Conservation (phyloP, 2,888 invertebrate genomes). For the Ichneumoninae sp. region DNA sequence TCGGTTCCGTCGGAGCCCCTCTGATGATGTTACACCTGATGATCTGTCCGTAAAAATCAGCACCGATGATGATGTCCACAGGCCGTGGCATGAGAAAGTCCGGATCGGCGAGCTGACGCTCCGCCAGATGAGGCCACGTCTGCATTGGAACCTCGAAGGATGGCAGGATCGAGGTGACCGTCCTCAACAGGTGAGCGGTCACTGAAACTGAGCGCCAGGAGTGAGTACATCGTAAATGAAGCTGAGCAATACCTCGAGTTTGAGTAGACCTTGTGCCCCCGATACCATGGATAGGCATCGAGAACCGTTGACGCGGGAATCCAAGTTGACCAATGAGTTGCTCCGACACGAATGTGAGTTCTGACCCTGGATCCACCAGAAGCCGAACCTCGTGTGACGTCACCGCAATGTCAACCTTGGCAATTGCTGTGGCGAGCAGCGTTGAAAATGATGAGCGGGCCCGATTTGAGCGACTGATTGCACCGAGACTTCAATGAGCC, state of each 20-base stretch:
- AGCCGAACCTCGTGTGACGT: conserved; percentile 1
- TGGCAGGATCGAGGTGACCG: conserved; percentile 52
- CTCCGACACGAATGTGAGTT: conserved; percentile 55
- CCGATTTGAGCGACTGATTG: too few relatives aligned
- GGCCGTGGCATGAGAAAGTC: conserved; percentile 15
- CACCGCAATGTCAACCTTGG: too few relatives aligned
- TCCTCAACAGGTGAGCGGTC: conserved; percentile 42
- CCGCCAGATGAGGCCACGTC: conserved; percentile 51
- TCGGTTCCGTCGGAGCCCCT: conserved; percentile 30
- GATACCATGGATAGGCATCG: conserved; percentile 44
- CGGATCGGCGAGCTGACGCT: conserved; percentile 59
- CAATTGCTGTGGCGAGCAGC: conserved; percentile 28
- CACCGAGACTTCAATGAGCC: too few relatives aligned
- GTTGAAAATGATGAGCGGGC: too few relatives aligned
- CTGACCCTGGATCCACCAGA: conserved; percentile 59
- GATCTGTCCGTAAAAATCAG: conserved; percentile 55
- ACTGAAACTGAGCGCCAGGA: neutral
- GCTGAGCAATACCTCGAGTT: neutral
- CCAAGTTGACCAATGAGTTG: conserved; percentile 18
- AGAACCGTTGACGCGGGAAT: conserved; percentile 11
- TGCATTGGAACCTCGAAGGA: conserved; percentile 21
- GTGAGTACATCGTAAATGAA: conserved; percentile 6
- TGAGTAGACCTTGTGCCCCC: conserved; percentile 18
- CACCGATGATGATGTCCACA: conserved; percentile 60
- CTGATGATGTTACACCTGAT: conserved; percentile 48